A percentile compares a stretch with the other conserved stretches of the same genome.
Conservation (phyloP, 1,140 invertebrate genomes). For the Batillaria attramentaria region DNA sequence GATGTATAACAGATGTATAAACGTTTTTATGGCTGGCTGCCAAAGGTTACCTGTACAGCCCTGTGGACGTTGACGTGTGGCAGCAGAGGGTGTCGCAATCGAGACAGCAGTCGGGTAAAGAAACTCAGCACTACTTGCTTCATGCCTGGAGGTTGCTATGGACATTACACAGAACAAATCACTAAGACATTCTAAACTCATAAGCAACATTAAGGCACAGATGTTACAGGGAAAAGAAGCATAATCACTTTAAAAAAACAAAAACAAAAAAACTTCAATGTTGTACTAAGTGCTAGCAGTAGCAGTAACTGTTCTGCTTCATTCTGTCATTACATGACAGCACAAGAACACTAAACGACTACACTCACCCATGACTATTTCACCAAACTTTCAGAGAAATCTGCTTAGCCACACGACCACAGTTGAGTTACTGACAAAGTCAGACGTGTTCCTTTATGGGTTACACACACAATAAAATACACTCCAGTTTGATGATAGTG, state of each 20-base stretch:
- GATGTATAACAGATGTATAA: too few species aligned
- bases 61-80: constrained; percentile 81
- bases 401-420: too few species aligned
- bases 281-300: neutral
- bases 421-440: too few species aligned
- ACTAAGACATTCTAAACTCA: neutral
- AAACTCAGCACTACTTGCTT: constrained; percentile 78
- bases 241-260: neutral
- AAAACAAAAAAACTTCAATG: neutral
- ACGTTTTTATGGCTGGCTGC: too few species aligned
- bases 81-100: constrained; percentile 78
- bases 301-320: too few species aligned
- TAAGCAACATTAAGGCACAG: neutral
- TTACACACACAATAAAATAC: neutral
- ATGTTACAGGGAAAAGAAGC: neutral
- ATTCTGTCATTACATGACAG: too few species aligned
- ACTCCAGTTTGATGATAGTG: too few species aligned
- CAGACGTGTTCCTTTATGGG: too few species aligned
- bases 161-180: constrained; percentile 41
- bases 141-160: constrained; percentile 82
- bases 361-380: too few species aligned
- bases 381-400: too few species aligned
- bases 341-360: too few species aligned
- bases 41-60: constrained; percentile 73
- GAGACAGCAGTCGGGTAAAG: constrained; percentile 77